These are phyloP conservation scores for Cryptoprocta ferox DNA, from an alignment of 2,797 vertebrate genomes.

Conservation along the genomic window DNA sequence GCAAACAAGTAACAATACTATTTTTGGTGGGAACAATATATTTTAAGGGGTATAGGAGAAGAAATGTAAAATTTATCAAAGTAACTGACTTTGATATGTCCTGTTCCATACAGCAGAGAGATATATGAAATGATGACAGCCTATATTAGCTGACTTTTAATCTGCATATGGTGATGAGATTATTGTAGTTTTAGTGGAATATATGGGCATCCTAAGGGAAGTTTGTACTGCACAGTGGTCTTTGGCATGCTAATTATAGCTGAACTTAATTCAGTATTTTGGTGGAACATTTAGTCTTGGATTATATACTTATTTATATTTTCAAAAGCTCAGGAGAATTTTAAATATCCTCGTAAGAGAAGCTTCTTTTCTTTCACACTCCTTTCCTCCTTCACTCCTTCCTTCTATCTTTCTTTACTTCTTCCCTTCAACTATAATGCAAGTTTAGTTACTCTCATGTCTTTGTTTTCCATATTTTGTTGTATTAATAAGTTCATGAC, in stretches of 20 bases:
- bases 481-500: neutral
- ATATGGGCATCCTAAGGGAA: neutral
- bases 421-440: neutral
- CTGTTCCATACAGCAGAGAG: neutral
- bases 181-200: neutral
- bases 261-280: neutral
- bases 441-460: neutral
- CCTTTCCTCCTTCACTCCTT: neutral
- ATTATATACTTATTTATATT: neutral
- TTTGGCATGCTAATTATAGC: neutral
- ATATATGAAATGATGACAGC: neutral
- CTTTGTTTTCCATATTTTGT: neutral
- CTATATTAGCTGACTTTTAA: neutral
- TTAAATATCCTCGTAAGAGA: neutral
- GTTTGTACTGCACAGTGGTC: neutral
- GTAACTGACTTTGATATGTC: neutral
- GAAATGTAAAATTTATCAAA: neutral
- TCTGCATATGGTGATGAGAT: neutral
- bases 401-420: neutral
- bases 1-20: neutral
- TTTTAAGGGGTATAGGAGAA: neutral
- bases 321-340: neutral
- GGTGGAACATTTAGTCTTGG: neutral
- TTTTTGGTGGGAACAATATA: neutral
- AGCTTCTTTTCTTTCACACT: neutral